Conservation (phyloP, 2,797 vertebrate genomes). For the Myotis pilosus region DNA sequence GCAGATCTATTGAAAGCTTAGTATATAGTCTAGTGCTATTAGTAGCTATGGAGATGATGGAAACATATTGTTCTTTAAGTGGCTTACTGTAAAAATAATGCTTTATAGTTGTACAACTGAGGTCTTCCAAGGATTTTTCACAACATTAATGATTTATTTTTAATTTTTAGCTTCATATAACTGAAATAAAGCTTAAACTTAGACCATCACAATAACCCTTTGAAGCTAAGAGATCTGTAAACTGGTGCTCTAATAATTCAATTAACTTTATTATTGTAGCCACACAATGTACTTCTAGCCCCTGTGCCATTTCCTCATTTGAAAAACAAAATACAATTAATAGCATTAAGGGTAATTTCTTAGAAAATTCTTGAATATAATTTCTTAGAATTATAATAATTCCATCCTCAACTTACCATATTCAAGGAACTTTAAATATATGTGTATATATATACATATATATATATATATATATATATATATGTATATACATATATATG, state of each 20-base stretch:
- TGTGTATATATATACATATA: too few relatives aligned
- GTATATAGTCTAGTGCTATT: background rate
- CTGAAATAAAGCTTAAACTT: conserved; percentile 25
- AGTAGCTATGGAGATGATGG: background rate
- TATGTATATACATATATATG: too few relatives aligned
- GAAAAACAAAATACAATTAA: background rate
- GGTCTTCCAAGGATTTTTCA: background rate
- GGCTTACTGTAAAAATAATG: background rate
- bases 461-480: too few relatives aligned
- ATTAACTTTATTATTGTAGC: background rate
- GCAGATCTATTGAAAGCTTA: background rate
- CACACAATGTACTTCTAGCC: background rate
- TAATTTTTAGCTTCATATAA: background rate
- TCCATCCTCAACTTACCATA: background rate
- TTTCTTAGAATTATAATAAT: conserved; percentile 4
- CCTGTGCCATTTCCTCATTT: background rate
- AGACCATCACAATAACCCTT: background rate
- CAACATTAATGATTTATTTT: background rate
- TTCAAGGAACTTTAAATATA: background rate
- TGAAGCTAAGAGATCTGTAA: conserved; percentile 20
- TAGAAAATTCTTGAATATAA: background rate
- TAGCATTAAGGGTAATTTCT: background rate
- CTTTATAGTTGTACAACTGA: background rate
- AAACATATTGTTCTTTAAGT: conserved; percentile 12
- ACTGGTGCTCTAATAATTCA: background rate